Evolutionary conservation across 2,113 vertebrate genomes (phyloP).

Genomic region (Neofelis nebulosa): DNA sequence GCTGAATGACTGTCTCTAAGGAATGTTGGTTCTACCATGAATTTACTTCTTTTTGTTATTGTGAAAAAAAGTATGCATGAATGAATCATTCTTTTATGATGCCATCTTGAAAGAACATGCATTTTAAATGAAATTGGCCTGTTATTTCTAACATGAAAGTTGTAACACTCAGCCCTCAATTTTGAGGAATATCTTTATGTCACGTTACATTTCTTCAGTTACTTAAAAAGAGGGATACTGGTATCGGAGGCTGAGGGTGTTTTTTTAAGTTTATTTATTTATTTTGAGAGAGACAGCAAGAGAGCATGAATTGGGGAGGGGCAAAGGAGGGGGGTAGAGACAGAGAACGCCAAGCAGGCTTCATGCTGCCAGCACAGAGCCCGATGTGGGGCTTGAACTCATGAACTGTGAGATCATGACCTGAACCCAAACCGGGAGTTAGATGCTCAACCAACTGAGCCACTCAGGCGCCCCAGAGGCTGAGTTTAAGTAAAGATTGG

Average conservation of each 20-base stretch:
- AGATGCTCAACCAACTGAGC: too few relatives aligned
- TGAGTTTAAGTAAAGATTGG: not conserved
- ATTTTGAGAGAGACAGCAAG: too few relatives aligned
- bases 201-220: not conserved
- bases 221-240: not conserved
- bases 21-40: not conserved
- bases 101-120: not conserved
- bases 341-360: too few relatives aligned
- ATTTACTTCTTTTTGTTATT: not conserved
- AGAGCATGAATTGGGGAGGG: too few relatives aligned
- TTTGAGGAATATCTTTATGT: slow-evolving; percentile 41
- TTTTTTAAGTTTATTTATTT: too few relatives aligned
- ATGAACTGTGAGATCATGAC: too few relatives aligned
- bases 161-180: not conserved
- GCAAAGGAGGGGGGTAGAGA: too few relatives aligned
- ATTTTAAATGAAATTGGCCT: not conserved
- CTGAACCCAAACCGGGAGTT: too few relatives aligned
- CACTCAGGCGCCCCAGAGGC: too few relatives aligned
- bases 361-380: too few relatives aligned
- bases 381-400: too few relatives aligned
- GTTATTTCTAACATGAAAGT: slow-evolving; percentile 13
- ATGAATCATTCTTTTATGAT: not conserved
- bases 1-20: not conserved
- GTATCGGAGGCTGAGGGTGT: not conserved
- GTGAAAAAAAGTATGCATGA: not conserved